Base-by-base conservation (phyloP, 2,797 vertebrate species). In the Amblyopsis hoosieri region DNA sequence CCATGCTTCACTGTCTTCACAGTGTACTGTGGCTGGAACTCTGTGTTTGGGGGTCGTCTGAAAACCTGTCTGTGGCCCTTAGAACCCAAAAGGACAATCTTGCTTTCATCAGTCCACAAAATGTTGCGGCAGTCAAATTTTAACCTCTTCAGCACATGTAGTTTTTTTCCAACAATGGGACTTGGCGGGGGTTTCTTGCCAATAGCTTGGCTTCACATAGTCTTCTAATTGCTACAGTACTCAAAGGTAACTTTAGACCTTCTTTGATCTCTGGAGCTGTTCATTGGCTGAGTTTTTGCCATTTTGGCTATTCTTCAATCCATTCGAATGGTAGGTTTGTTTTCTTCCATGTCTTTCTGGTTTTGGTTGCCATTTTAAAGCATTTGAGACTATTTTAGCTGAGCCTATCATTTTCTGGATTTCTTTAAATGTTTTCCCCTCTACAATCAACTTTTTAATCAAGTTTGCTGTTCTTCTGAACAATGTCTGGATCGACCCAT, bases 1-100 rank as follows among this genome's bases (percentile, higher is more conserved):
- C 51, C 51, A 53, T 53, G 51, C 51, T 53, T 53, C 51, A 53
- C 51, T 9, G 51, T 53, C 51, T 53, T 53, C 51, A 53, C 14
- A 15, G 51, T 13, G 49, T 51, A 19, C 47, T 64, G 62, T 64
- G 61, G 61, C 52, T 55, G 47, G 51, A 55, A 57, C 57, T 57
- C 63, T 42, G 54, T 49, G 54, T 57, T 51, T 57, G 46, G 54
- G 63, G 54, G 46, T 65, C 29, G 23, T 57, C 54, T 57, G 47
- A 65, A 46, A 57, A 51, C 49, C 47, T 57, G 3, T 57, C 46
- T 65, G 29, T 15, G 23, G 49, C 60, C 49, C 51, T 15, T 53
- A 53, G 17, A 53, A n/a, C 51, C 51, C 6, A 53, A 53, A 53
- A 53, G 51, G 11, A 53, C 51, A 53, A 53, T 15, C 23, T 23